Conservation (phyloP, 2,888 invertebrate species). For the Allophyes oxyacanthae region DNA sequence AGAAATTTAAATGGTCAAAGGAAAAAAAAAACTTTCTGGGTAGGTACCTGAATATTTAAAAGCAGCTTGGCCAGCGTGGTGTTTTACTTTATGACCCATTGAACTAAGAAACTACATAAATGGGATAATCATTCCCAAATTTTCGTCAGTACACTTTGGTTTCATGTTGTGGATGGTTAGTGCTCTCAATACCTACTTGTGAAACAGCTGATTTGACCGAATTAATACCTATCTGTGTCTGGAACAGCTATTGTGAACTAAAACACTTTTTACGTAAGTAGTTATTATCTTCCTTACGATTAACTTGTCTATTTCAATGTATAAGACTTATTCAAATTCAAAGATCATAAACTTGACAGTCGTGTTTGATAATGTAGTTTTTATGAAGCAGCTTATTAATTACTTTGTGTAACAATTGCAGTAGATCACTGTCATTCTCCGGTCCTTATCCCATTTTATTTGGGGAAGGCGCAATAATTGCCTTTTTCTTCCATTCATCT, state of each 20-base stretch:
- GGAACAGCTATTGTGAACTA: slow-evolving; percentile 4
- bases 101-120: slow-evolving; percentile 45
- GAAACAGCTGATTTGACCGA: slow-evolving; percentile 2
- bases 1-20: slow-evolving; percentile 51
- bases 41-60: slow-evolving; percentile 51
- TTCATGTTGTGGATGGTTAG: slow-evolving; percentile 38
- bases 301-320: no score
- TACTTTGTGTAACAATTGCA: not conserved
- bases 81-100: slow-evolving; percentile 58
- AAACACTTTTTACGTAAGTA: slow-evolving; percentile 16
- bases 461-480: no score
- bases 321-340: no score
- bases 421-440: no score
- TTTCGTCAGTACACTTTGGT: slow-evolving; percentile 45
- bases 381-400: not conserved
- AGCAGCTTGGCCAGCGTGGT: slow-evolving; percentile 52
- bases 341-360: no score
- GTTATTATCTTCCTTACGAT: no score
- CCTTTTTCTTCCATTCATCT: no score
- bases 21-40: slow-evolving; percentile 54
- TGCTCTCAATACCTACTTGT: slow-evolving; percentile 6
- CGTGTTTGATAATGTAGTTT: no score
- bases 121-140: slow-evolving; percentile 32
- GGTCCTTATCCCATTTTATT: no score
- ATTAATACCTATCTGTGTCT: slow-evolving; percentile 1